A percentile compares a stretch with the other conserved stretches of the same genome.
Evolutionary conservation across 2,113 vertebrate species (phyloP).

Genomic region (Psilopsiagon aymara): DNA sequence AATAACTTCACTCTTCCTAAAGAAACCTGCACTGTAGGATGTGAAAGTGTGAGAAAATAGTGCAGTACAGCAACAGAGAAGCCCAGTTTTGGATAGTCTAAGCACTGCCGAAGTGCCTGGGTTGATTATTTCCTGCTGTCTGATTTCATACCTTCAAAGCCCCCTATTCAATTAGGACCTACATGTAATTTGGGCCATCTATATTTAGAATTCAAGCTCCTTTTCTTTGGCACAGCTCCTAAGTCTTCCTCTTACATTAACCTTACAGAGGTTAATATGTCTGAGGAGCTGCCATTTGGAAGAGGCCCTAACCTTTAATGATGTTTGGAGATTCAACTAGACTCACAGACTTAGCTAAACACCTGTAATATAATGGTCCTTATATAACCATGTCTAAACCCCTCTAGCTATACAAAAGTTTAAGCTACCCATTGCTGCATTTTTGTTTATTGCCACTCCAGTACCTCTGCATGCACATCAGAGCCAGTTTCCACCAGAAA

Average conservation of each 20-base stretch:
- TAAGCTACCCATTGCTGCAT: not conserved
- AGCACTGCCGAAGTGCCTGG: not conserved
- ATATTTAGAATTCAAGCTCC: not conserved
- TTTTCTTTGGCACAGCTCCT: not conserved
- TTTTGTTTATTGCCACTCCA: not conserved
- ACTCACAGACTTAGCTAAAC: not conserved
- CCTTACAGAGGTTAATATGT: not conserved
- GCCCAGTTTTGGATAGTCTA: not conserved
- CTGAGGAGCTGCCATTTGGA: not conserved
- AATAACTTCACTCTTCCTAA: not conserved
- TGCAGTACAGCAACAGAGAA: not conserved
- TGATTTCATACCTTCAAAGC: not conserved
- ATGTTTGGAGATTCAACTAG: not conserved
- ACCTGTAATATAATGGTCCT: not conserved
- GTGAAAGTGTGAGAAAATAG: not conserved
- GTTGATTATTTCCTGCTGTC: not conserved
- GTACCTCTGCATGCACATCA: not conserved
- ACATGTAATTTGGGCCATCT: not conserved
- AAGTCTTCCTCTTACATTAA: not conserved
- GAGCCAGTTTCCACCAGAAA: not conserved
- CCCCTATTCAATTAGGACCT: not conserved
- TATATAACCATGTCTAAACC: not conserved
- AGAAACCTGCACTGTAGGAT: not conserved
- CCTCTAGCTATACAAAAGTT: not conserved
- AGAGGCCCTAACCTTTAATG: not conserved